Conservation (phyloP, 2,888 invertebrate species). For the Mylabris sibirica region DNA sequence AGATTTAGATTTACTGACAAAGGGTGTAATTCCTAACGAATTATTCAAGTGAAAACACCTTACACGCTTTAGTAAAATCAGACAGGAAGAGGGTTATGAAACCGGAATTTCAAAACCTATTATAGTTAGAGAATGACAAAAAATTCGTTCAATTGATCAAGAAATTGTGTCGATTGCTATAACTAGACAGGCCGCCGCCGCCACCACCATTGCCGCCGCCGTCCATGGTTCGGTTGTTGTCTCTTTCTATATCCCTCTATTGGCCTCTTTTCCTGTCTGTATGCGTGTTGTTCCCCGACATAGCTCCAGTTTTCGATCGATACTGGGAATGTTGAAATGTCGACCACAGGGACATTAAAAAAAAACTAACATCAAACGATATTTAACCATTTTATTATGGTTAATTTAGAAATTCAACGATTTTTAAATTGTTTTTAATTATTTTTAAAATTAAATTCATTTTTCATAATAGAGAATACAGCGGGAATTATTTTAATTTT, state of each 20-base stretch:
- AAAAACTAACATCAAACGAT: too few relatives aligned
- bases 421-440: background rate
- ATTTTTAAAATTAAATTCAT: background rate
- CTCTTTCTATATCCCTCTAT: background rate
- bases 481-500: background rate
- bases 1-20: background rate
- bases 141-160: background rate
- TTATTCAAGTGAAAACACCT: background rate
- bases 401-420: background rate
- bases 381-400: too few relatives aligned
- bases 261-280: background rate
- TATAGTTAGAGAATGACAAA: background rate
- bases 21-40: background rate
- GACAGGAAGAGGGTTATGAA: background rate
- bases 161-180: background rate
- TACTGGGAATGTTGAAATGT: background rate
- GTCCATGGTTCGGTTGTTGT: background rate
- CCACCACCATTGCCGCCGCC: background rate
- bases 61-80: background rate
- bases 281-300: background rate
- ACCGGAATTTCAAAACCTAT: background rate
- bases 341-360: background rate
- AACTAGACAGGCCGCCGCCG: background rate
- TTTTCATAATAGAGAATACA: background rate
- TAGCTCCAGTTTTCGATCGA: constrained; percentile 1